Evolutionary conservation across 2,797 vertebrate genomes (phyloP).

Genomic region (Nyctibius grandis): DNA sequence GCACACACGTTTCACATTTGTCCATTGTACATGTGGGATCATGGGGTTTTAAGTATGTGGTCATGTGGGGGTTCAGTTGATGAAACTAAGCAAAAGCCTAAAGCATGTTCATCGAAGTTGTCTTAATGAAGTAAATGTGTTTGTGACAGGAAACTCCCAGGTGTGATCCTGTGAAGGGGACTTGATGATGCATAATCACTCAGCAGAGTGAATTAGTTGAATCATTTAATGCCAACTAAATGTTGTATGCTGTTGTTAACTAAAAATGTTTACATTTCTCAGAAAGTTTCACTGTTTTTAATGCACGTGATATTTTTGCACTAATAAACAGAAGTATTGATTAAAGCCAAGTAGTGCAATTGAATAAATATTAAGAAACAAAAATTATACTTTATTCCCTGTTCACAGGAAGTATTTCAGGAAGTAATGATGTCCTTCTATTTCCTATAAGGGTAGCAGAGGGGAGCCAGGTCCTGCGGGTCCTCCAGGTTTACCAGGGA

Average conservation of each 20-base stretch:
- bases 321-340: background rate
- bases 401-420: background rate
- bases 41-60: background rate
- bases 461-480: constrained; percentile 85
- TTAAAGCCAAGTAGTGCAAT: background rate
- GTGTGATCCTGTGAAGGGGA: background rate
- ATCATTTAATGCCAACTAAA: background rate
- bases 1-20: background rate
- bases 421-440: background rate
- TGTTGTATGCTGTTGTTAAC: background rate
- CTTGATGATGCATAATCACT: background rate
- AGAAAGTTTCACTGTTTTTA: background rate
- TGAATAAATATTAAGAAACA: background rate
- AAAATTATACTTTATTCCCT: background rate
- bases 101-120: fast-evolving
- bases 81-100: background rate
- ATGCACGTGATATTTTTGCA: background rate
- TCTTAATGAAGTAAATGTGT: background rate
- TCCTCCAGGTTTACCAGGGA: constrained; percentile 84
- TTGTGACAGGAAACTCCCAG: background rate
- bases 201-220: background rate
- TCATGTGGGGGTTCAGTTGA: background rate
- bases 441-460: constrained; percentile 80
- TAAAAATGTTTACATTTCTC: background rate
- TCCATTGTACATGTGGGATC: background rate